Evolutionary conservation across 2,888 invertebrate genomes (phyloP).

Genomic region (Thereva unica): DNA sequence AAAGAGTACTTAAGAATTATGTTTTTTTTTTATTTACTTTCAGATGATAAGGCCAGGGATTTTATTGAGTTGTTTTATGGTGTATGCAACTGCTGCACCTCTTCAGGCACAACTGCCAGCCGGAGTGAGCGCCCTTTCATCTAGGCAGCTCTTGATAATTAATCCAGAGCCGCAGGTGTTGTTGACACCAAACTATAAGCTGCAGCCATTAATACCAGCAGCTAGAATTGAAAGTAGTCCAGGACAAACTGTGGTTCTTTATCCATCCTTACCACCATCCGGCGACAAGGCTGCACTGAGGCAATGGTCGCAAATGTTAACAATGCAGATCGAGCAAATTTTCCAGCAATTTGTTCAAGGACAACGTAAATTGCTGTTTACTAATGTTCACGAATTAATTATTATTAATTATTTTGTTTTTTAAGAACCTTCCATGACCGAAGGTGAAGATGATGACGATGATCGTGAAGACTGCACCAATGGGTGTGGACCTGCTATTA

Average conservation of each 20-base stretch:
- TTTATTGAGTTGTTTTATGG: slow-evolving; percentile 21
- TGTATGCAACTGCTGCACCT: slow-evolving; percentile 31
- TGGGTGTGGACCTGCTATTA: no score
- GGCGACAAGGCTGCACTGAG: background rate
- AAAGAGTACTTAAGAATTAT: background rate
- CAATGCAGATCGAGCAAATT: background rate
- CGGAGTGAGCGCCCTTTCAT: slow-evolving; percentile 7
- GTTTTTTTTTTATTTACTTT: slow-evolving; percentile 10
- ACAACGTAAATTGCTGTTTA: background rate
- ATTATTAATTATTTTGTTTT: no score
- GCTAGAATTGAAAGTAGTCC: slow-evolving; percentile 52
- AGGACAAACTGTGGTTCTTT: slow-evolving; percentile 52
- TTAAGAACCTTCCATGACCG: no score
- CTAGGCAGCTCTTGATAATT: slow-evolving; percentile 53
- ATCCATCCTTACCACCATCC: background rate
- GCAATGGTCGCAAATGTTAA: background rate
- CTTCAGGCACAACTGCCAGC: slow-evolving; percentile 13
- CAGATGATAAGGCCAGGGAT: slow-evolving; percentile 30
- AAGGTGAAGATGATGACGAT: no score
- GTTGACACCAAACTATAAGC: slow-evolving; percentile 43
- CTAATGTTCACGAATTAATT: background rate
- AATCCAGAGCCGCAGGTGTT: slow-evolving; percentile 55
- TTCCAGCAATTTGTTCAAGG: background rate
- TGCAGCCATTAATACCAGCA: slow-evolving; percentile 49
- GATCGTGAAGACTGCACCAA: slow-evolving; percentile 20